Base-by-base conservation (phyloP, 2,113 vertebrate species). In the Orthonyx spaldingii region DNA sequence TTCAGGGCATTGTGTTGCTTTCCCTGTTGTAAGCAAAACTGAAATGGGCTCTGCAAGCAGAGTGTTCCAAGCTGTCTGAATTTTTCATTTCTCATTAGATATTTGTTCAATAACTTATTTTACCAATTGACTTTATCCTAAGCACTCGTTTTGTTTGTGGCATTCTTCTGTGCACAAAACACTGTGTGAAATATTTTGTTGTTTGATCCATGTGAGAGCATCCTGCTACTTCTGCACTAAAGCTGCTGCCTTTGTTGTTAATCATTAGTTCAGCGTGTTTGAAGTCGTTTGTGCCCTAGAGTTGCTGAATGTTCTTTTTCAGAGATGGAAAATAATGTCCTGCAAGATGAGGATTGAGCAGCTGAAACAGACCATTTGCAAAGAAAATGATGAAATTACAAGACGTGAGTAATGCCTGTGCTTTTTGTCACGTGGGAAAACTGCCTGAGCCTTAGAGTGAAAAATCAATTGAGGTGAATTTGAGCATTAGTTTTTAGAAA, bases 291-390 rank as follows among this genome's bases (percentile, higher is more conserved):
- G 66, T 95, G 84, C 96, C 83, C 93, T 46, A 46, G 77, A 93
- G 80, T 90, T 96, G 89, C 90, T 88, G 74, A 81, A 70, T 92
- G 46, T 68, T 94, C 93, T 93, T 70, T 94, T 96, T 96, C 98
- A 99, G 99, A 99, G 99, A 84, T 99, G 99, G 99, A 99, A 99
- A 98, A 99, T 99, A 89, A 99, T 99, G 99, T 99, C 99, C 39
- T 99, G 99, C 96, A 98, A 98, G 98, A 99, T 99, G 98, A 99
- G 99, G 96, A 99, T 99, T 84, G 98, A 99, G 93, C 99, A 99
- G 96, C 97, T 99, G 92, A 99, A 98, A 96, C 99, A 99, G 93
- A 99, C 99, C 22, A 98, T 99, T 64, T 98, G 97, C 94, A 98
- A 98, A 95, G 98, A 98, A 89, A 99, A 98, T 47, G 98, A 99